Evolutionary conservation across 1,140 invertebrate genomes (phyloP).

Genomic region (Drosophila murphyi): DNA sequence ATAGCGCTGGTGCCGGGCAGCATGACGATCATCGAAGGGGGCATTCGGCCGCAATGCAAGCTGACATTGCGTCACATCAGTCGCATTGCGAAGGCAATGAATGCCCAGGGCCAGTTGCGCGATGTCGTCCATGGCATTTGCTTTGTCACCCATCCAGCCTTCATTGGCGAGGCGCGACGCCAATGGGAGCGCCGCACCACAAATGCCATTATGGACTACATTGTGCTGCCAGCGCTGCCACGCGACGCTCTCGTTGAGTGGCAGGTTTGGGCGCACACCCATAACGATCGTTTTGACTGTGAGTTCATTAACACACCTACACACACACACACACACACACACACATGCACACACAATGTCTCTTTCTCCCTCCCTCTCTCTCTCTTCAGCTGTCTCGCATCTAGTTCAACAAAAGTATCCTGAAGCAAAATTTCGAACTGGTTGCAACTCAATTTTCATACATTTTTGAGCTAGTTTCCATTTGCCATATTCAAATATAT

Average conservation of each 20-base stretch:
- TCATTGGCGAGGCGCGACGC: constrained; percentile 89
- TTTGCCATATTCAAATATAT: too few species aligned
- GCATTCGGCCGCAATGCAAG: constrained; percentile 91
- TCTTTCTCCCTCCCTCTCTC: too few species aligned
- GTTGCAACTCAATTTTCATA: too few species aligned
- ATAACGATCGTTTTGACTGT: constrained; percentile 95
- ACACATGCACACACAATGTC: too few species aligned
- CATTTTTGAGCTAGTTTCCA: too few species aligned
- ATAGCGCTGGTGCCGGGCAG: constrained; percentile 95
- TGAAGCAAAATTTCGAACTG: too few species aligned
- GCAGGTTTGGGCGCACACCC: constrained; percentile 95
- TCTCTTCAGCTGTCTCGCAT: too few species aligned
- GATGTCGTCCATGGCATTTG: constrained; percentile 94
- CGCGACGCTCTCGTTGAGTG: constrained; percentile 94
- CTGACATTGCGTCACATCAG: constrained; percentile 93
- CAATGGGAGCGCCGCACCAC: constrained; percentile 94
- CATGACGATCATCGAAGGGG: constrained; percentile 89
- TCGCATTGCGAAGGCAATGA: constrained; percentile 91
- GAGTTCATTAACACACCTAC: constrained; percentile 77
- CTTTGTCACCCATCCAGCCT: constrained; percentile 90
- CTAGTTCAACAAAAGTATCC: too few species aligned
- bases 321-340: too few species aligned
- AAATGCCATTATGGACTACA: constrained; percentile 94
- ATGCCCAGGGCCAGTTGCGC: constrained; percentile 89
- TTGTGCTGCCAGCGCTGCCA: constrained; percentile 92